A percentile compares a stretch with the other conserved stretches of the same genome.
These are phyloP conservation scores for Rana temporaria DNA, from an alignment of 2,113 vertebrate species.

Conservation along the genomic window DNA sequence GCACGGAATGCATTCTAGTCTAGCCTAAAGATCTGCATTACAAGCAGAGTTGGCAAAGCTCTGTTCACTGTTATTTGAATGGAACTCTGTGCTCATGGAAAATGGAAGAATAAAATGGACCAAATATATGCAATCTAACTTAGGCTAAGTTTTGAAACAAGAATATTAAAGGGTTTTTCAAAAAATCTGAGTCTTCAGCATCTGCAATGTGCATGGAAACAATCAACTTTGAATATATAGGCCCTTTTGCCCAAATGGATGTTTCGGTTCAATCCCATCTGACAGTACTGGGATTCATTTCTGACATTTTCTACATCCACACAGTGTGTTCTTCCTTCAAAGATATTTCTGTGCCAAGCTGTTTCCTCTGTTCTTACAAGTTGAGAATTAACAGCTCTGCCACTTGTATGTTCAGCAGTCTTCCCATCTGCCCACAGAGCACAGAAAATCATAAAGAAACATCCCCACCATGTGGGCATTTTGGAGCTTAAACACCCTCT, in stretches of 20 bases:
- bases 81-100: no score
- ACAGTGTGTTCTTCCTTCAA: not conserved
- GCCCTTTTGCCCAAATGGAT: not conserved
- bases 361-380: constrained; percentile 10
- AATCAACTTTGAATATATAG: not conserved
- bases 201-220: no score
- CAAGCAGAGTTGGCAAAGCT: no score
- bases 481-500: not conserved
- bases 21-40: no score
- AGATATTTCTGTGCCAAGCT: not conserved
- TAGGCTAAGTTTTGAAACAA: no score
- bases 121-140: no score
- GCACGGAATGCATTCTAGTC: no score
- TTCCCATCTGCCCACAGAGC: constrained; percentile 43
- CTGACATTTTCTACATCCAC: constrained; percentile 9
- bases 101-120: no score
- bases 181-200: no score
- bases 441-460: constrained; percentile 29
- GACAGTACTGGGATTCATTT: not conserved
- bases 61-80: no score
- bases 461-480: constrained; percentile 27
- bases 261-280: not conserved
- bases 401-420: constrained; percentile 30
- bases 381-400: constrained; percentile 35
- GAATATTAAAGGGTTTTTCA: no score